These are phyloP conservation scores for Harpegnathos saltator DNA, from an alignment of 1,140 invertebrate species.

Conservation along the genomic window DNA sequence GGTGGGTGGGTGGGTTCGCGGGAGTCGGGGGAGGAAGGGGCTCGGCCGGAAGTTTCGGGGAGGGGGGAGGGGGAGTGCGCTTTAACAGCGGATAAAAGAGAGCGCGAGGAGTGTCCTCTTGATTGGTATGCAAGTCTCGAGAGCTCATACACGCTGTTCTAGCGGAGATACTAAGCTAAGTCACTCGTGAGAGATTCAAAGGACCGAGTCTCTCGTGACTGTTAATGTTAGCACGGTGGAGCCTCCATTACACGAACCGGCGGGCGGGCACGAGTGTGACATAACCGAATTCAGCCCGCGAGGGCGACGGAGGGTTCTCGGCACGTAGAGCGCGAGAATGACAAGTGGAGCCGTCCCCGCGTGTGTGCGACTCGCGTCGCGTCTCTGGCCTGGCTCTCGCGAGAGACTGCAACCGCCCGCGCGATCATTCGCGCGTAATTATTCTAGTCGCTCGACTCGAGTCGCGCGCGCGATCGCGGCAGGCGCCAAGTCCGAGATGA, in stretches of 20 bases:
- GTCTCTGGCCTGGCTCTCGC: no score
- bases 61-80: conserved; percentile 22
- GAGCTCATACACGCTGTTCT: conserved; percentile 69
- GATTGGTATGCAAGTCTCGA: conserved; percentile 73
- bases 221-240: conserved; percentile 45
- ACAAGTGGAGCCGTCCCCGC: no score
- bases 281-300: conserved; percentile 10
- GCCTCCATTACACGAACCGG: conserved; percentile 28
- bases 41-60: no score
- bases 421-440: no score
- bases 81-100: conserved; percentile 67
- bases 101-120: conserved; percentile 69
- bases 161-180: conserved; percentile 63
- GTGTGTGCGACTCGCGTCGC: no score
- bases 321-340: no score
- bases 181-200: conserved; percentile 67
- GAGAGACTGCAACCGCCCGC: no score
- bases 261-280: conserved; percentile 1
- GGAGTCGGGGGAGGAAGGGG: no score
- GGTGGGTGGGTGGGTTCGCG: no score
- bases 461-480: no score
- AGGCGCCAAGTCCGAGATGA: no score
- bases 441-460: no score
- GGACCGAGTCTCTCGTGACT: conserved; percentile 43
- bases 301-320: not conserved